phyloP scores from a whole-genome alignment of 2,113 vertebrate species.

The Notarius quadriscutis region DNA sequence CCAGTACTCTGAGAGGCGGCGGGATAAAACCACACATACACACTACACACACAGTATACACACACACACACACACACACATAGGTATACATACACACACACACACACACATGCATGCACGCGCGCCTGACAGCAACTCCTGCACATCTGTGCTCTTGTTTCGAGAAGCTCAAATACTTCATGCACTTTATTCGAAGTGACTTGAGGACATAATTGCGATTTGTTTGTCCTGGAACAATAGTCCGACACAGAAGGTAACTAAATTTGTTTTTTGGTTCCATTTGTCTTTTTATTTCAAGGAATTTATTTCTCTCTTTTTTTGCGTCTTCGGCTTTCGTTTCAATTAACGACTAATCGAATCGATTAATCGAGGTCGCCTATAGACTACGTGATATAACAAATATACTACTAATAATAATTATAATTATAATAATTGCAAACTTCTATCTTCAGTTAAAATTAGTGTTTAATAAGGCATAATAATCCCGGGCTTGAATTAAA shows the following conservation, averaged over 20 bases:
- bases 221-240: background rate
- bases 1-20: conserved; percentile 50
- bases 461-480: background rate
- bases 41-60: conserved; percentile 31
- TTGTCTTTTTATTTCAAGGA: background rate
- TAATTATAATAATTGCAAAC: background rate
- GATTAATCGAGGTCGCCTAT: conserved; percentile 5
- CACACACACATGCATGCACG: conserved; percentile 45
- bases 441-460: background rate
- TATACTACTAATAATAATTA: background rate
- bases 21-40: conserved; percentile 69
- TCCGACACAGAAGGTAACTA: conserved; percentile 32
- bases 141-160: conserved; percentile 37
- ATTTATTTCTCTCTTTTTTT: background rate
- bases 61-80: conserved; percentile 49
- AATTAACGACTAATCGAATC: background rate
- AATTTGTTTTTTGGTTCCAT: background rate
- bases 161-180: conserved; percentile 34
- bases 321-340: background rate
- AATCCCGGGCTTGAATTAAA: background rate
- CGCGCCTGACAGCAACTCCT: conserved; percentile 44
- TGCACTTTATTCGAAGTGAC: background rate
- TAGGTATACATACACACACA: conserved; percentile 49
- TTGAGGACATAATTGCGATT: conserved; percentile 11
- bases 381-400: background rate